Percentiles rank a stretch among this genome's conserved stretches.
phyloP scores from a whole-genome alignment of 2,113 vertebrate species.

The Myxocyprinus asiaticus region DNA sequence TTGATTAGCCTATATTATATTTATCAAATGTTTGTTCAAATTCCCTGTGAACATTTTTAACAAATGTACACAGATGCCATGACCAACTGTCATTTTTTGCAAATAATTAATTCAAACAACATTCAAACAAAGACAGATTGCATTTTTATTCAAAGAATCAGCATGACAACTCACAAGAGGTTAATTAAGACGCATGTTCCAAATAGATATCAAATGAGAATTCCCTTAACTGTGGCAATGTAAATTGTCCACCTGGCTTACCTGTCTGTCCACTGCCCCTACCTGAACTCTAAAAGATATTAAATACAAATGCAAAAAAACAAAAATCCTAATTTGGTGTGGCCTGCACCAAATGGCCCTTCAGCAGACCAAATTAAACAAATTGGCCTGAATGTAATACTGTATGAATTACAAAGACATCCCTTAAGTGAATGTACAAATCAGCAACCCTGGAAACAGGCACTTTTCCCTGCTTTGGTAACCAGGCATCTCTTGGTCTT shows the following conservation, averaged over 20 bases:
- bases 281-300: constrained; percentile 35
- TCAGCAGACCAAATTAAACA: neutral
- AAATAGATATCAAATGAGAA: constrained; percentile 86
- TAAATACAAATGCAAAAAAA: constrained; percentile 46
- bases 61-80: too few relatives aligned
- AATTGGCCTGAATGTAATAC: constrained; percentile 27
- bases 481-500: constrained; percentile 6
- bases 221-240: constrained; percentile 79
- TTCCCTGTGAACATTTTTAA: too few relatives aligned
- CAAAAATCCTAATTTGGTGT: constrained; percentile 1
- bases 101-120: too few relatives aligned
- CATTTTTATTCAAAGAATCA: constrained; percentile 84
- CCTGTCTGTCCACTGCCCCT: neutral
- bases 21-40: too few relatives aligned
- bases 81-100: neutral
- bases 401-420: constrained; percentile 49
- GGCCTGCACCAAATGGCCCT: constrained; percentile 13
- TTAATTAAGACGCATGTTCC: constrained; percentile 80
- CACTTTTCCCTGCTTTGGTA: constrained; percentile 26
- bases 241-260: constrained; percentile 80
- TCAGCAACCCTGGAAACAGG: constrained; percentile 25
- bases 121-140: neutral
- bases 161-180: constrained; percentile 92
- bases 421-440: constrained; percentile 41
- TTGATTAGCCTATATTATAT: too few relatives aligned